Evolutionary conservation across 2,797 vertebrate species (phyloP), one percentile per base, ranked within the genome.

Genomic region (Trachops cirrhosus): DNA sequence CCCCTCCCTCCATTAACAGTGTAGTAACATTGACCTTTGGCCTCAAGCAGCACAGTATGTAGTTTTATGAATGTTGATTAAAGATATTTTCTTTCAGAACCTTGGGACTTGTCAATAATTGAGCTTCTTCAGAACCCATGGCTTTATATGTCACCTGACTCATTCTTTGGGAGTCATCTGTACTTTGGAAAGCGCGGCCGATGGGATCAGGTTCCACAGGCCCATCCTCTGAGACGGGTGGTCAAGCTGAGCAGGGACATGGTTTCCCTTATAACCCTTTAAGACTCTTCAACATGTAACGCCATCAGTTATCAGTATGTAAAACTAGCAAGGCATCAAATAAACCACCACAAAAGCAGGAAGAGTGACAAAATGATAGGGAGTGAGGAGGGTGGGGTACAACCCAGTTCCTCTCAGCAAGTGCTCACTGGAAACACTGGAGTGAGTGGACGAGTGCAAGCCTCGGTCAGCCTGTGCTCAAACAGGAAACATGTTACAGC

Each of bases 11-110:
- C 75, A n/a, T 14, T 24, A 80, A 80, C 46, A 32, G 83, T 26
- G 83, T 50, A 77, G 94, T 10, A 44, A 59, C 67, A 21, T 21
- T 93, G 71, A 91, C 94, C 87, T 80, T 82, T 64, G 93, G 92
- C 85, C 94, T 93, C 86, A 57, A 89, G 85, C 93, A 75, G 84
- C 95, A 96, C 91, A 96, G 93, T 71, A 74, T 44, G 22, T 94
- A 9, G 59, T 93, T 93, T 92, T 34, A 34, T 34, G 12, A 86
- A 86, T 2, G 32, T 85, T 74, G 64, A 71, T 73, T 15, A 2
- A 0, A 24, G 34, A 0, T 0, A 1, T 9, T 91, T 93, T 16
- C 86, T 96, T 94, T 19, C 32, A 91, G 93, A 92, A 93, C 88
- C 26, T 18, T 52, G 57, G 70, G 32, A 41, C 57, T 85, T 71